Conservation (phyloP, 2,113 vertebrate genomes). For the Anarhynchus alexandrinus region DNA sequence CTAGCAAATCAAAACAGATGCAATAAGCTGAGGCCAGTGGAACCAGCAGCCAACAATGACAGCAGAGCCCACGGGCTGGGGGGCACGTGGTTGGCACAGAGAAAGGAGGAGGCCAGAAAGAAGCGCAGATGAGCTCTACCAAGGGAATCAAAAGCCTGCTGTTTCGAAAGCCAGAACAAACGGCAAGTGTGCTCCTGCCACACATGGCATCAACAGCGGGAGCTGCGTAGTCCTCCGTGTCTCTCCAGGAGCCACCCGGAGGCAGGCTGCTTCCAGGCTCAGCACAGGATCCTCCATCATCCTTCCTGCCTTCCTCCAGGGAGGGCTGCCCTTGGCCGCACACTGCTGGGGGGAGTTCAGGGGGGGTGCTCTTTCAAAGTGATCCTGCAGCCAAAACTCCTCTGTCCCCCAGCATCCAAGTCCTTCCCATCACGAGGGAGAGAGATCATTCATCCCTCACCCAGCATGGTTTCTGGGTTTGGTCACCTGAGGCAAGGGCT, state of each 20-base stretch:
- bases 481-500: not conserved
- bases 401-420: not conserved
- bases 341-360: not conserved
- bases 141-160: conserved; percentile 29
- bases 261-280: not conserved
- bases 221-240: not conserved
- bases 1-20: conserved; percentile 36
- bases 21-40: conserved; percentile 27
- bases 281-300: not conserved
- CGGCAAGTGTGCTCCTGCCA: not conserved
- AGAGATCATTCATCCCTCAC: not conserved
- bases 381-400: not conserved
- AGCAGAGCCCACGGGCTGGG: conserved; percentile 9
- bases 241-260: not conserved
- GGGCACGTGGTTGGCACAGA: conserved; percentile 38
- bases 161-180: not conserved
- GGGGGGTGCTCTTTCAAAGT: not conserved
- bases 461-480: not conserved
- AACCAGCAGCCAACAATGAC: conserved; percentile 52
- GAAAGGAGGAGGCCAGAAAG: conserved; percentile 31
- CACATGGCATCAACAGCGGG: not conserved
- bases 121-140: conserved; percentile 20
- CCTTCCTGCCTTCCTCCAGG: not conserved
- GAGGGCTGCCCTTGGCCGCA: not conserved
- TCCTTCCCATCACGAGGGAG: not conserved